Conservation (phyloP, 2,888 invertebrate genomes). For the Anthoptus insignis region DNA sequence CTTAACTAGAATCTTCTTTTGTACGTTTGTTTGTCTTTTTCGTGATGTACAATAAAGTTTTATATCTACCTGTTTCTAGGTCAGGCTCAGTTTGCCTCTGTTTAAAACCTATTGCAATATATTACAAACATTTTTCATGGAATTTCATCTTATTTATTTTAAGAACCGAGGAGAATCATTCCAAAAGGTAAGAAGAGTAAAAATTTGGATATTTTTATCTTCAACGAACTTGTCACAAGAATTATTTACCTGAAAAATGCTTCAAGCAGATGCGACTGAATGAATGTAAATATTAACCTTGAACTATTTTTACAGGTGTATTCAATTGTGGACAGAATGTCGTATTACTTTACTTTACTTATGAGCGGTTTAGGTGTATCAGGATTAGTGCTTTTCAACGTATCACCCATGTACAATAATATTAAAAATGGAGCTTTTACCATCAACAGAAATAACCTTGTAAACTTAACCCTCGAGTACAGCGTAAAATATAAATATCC, state of each 20-base stretch:
- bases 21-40: too few relatives aligned
- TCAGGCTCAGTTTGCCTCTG: conserved; percentile 3
- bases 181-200: conserved; percentile 11
- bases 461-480: conserved; percentile 3
- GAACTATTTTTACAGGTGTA: background rate
- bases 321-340: conserved; percentile 6
- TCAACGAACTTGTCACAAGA: background rate
- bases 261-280: background rate
- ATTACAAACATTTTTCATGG: background rate
- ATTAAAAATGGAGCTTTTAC: conserved; percentile 15
- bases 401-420: conserved; percentile 16
- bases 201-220: too few relatives aligned
- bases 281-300: background rate
- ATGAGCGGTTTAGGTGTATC: background rate
- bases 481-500: conserved; percentile 15
- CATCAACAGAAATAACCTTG: background rate
- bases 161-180: conserved; percentile 5
- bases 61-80: conserved; percentile 2
- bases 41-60: background rate
- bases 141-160: conserved; percentile 18
- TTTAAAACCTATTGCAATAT: background rate
- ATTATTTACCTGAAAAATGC: background rate
- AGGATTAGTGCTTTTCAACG: conserved; percentile 4
- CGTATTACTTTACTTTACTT: background rate
- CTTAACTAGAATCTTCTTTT: too few relatives aligned